A percentile compares a stretch with the other conserved stretches of the same genome.
These are phyloP conservation scores for Ophioninae sp. DNA, from an alignment of 2,888 invertebrate species.

Conservation along the genomic window DNA sequence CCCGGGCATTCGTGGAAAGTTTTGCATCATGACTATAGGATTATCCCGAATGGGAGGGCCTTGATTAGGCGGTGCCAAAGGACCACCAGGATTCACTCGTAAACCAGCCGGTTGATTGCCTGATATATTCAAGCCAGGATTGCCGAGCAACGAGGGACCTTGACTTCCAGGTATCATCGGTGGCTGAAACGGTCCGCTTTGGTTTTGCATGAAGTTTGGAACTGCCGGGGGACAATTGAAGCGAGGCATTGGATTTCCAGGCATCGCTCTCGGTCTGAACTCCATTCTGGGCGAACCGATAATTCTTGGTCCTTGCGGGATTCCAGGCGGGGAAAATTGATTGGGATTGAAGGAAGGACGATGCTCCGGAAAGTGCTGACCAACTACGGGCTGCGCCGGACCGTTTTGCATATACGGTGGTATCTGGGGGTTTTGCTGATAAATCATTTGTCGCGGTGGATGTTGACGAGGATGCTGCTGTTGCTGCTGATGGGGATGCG, in stretches of 20 bases:
- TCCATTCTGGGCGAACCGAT: constrained; percentile 69
- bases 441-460: constrained; percentile 64
- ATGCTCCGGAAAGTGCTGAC: constrained; percentile 72
- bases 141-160: constrained; percentile 68
- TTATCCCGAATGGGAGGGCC: constrained; percentile 64
- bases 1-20: constrained; percentile 68
- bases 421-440: constrained; percentile 69
- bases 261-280: constrained; percentile 69
- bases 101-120: constrained; percentile 57
- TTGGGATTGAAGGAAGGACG: constrained; percentile 70
- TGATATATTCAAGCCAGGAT: constrained; percentile 63
- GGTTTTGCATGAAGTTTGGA: constrained; percentile 64
- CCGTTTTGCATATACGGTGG: constrained; percentile 63
- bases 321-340: constrained; percentile 71
- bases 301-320: constrained; percentile 68
- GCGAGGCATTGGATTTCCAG: constrained; percentile 59
- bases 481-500: constrained; percentile 60
- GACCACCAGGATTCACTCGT: constrained; percentile 52
- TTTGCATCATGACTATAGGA: constrained; percentile 69
- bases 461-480: constrained; percentile 58
- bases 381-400: constrained; percentile 63
- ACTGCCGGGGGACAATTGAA: constrained; percentile 71
- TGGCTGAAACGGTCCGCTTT: constrained; percentile 68
- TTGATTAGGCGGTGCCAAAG: constrained; percentile 61
- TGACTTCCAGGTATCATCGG: constrained; percentile 69